Conservation (phyloP, 2,113 vertebrate species). For the Astur gentilis region DNA sequence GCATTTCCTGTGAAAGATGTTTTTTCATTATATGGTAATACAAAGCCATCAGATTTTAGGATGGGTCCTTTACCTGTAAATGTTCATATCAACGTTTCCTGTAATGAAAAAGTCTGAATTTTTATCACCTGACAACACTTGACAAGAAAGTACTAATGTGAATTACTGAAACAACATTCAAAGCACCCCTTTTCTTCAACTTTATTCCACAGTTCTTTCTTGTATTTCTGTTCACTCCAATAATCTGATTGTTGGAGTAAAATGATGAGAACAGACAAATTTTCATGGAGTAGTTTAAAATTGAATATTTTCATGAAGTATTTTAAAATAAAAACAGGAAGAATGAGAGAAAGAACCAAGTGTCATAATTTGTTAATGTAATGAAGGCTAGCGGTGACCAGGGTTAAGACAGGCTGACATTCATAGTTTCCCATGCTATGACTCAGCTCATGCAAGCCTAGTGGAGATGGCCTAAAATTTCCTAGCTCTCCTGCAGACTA, state of each 20-base stretch:
- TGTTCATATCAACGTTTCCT: neutral
- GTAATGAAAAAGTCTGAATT: neutral
- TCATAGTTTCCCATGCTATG: neutral
- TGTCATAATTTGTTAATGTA: neutral
- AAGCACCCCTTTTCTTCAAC: neutral
- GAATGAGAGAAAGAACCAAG: neutral
- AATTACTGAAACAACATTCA: neutral
- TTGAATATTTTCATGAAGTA: neutral
- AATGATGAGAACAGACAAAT: neutral
- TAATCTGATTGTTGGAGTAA: neutral
- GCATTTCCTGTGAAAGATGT: neutral
- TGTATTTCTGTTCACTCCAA: neutral
- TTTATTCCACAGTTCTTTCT: neutral
- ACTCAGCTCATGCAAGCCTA: neutral
- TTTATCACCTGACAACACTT: neutral
- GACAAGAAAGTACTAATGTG: neutral
- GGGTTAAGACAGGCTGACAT: neutral
- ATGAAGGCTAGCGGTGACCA: neutral
- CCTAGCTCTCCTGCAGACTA: neutral
- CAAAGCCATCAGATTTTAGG: neutral
- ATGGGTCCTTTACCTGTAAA: neutral
- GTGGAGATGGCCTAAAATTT: neutral
- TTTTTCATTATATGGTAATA: neutral
- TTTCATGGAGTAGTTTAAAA: neutral
- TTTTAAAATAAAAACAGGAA: neutral